Conservation (phyloP, 1,140 invertebrate species). For the Dinothrombium tinctorium region DNA sequence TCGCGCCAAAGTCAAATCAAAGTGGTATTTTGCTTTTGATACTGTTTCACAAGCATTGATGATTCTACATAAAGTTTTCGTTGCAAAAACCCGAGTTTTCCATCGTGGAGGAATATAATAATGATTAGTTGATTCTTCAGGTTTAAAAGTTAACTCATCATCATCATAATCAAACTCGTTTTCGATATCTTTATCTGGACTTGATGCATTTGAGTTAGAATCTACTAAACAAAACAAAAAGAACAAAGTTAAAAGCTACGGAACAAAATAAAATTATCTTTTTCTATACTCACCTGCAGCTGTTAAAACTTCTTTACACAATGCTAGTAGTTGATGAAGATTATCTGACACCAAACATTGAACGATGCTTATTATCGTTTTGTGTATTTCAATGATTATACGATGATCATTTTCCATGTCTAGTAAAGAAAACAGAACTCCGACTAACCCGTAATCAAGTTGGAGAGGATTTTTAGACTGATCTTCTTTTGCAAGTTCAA, state of each 20-base stretch:
- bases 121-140: constrained; percentile 48
- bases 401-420: constrained; percentile 72
- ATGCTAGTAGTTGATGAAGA: constrained; percentile 59
- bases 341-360: constrained; percentile 42
- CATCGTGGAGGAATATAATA: constrained; percentile 52
- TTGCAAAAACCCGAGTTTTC: constrained; percentile 86
- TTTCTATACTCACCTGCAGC: constrained; percentile 37
- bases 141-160: constrained; percentile 68
- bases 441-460: constrained; percentile 55
- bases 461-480: constrained; percentile 13
- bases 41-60: constrained; percentile 48
- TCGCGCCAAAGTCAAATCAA: constrained; percentile 62
- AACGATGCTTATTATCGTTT: constrained; percentile 75
- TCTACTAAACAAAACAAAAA: constrained; percentile 5
- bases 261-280: neutral
- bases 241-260: neutral
- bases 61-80: constrained; percentile 73
- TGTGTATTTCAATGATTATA: constrained; percentile 66
- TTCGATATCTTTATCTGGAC: constrained; percentile 10
- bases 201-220: constrained; percentile 5
- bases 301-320: constrained; percentile 87
- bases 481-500: neutral
- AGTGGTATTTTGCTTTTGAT: constrained; percentile 34
- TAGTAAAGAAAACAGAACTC: constrained; percentile 71
- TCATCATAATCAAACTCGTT: constrained; percentile 31